Evolutionary conservation across 2,888 invertebrate species (phyloP).

Genomic region (Villa cingulata): DNA sequence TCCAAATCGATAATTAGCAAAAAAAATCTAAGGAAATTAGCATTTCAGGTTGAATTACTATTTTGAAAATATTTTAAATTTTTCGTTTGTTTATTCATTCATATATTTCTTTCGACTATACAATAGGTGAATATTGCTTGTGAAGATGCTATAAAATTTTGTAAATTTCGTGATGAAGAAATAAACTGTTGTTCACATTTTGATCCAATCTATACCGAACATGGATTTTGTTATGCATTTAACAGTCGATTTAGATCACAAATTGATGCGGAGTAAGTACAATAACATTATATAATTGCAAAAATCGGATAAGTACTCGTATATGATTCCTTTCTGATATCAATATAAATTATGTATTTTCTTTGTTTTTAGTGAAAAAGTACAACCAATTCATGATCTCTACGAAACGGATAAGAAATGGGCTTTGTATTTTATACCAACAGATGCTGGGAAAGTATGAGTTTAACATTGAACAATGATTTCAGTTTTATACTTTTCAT

Average conservation of each 20-base stretch:
- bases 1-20: conserved; percentile 8
- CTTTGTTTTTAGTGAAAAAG: conserved; percentile 20
- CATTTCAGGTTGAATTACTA: conserved; percentile 23
- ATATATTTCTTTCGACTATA: conserved; percentile 13
- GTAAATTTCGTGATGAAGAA: conserved; percentile 53
- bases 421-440: conserved; percentile 31
- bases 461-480: neutral
- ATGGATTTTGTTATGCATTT: conserved; percentile 60
- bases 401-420: conserved; percentile 37
- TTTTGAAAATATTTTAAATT: too few species aligned
- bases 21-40: conserved; percentile 24
- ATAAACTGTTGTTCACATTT: conserved; percentile 53
- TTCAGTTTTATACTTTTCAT: neutral
- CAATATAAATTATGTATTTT: neutral
- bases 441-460: conserved; percentile 23
- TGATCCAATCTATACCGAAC: conserved; percentile 57
- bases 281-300: conserved; percentile 3
- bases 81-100: too few species aligned
- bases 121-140: conserved; percentile 38
- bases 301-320: too few species aligned
- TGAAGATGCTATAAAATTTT: conserved; percentile 45
- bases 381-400: conserved; percentile 27
- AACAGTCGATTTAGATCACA: conserved; percentile 38
- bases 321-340: neutral
- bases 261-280: conserved; percentile 25